Evolutionary conservation across 2,888 invertebrate species (phyloP).

Genomic region (Agonopterix subpropinquella): DNA sequence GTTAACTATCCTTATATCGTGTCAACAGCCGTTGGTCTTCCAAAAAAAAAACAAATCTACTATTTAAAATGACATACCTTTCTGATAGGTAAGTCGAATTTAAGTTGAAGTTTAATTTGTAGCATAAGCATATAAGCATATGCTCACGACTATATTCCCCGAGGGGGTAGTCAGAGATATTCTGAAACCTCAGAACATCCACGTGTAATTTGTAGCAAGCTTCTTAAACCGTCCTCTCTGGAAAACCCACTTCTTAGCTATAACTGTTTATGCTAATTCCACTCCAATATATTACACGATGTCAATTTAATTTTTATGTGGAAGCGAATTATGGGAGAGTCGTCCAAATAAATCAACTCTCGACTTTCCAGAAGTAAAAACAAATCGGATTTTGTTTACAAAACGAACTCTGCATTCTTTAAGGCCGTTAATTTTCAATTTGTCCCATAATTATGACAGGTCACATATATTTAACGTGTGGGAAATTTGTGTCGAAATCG

Average conservation of each 20-base stretch:
- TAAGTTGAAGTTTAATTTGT: too few species aligned
- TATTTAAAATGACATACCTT: too few species aligned
- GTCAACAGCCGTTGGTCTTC: too few species aligned
- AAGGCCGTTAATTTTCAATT: constrained; percentile 21
- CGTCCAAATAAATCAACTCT: constrained; percentile 5
- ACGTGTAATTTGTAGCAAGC: too few species aligned
- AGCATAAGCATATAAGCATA: too few species aligned
- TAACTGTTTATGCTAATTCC: constrained; percentile 11
- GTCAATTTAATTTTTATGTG: constrained; percentile 8
- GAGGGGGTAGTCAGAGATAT: too few species aligned
- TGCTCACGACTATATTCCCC: too few species aligned
- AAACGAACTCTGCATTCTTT: constrained; percentile 1
- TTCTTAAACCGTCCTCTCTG: neutral
- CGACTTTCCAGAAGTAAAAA: constrained; percentile 4
- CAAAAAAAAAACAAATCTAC: too few species aligned
- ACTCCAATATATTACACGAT: constrained; percentile 6
- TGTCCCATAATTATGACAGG: constrained; percentile 40
- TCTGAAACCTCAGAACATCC: too few species aligned
- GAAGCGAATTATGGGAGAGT: constrained; percentile 8
- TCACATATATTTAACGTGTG: constrained; percentile 24
- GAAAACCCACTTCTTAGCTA: neutral
- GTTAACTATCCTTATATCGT: too few species aligned
- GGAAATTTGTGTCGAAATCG: constrained; percentile 53
- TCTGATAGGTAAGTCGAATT: too few species aligned
- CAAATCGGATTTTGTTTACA: constrained; percentile 8